Evolutionary conservation across 2,113 vertebrate species (phyloP), one percentile per base, ranked within the genome.

Genomic region (Tiliqua scincoides): DNA sequence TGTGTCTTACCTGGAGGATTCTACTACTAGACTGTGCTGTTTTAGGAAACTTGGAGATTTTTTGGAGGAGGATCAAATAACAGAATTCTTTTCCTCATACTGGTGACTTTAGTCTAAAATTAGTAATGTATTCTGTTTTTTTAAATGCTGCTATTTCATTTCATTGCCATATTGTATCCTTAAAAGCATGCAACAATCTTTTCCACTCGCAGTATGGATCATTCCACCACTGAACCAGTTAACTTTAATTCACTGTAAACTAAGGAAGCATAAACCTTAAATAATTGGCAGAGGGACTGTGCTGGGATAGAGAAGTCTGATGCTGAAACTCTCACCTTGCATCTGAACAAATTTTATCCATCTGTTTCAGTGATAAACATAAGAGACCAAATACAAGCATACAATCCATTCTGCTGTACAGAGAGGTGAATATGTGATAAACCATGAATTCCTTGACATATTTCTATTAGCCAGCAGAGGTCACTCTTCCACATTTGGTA

Each of bases 401-500:
- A 57, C 18, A 27, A 62, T 63, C 71, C 30, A 48, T 70, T 86
- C 72, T 79, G 65, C 54, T 43, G 6, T 27, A 32, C 17, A 59
- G 35, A 70, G 35, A 23, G 25, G 37, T 73, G 14, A 52, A 40
- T 15, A 32, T 32, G 9, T 57, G 48, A 9, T n/a, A n/a, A n/a
- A n/a, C n/a, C 0, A 0, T 30, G n/a, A 54, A 15, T n/a, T 68
- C 83, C 30, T 54, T 23, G 37, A 20, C 43, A 54, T 32, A 35
- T 10, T n/a, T 40, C 68, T 57, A 57, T 7, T 88, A 52, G 63
- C 25, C 23, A 87, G 79, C 87, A 91, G 72, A 87, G 63, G 54
- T 79, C 72, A 62, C 79, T 81, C 80, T 86, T 83, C 35, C 9
- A 65, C 81, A 83, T 23, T 32, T 65, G 40, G 62, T 68, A 20